Conservation (phyloP, 2,888 invertebrate genomes). For the Bibio marci region DNA sequence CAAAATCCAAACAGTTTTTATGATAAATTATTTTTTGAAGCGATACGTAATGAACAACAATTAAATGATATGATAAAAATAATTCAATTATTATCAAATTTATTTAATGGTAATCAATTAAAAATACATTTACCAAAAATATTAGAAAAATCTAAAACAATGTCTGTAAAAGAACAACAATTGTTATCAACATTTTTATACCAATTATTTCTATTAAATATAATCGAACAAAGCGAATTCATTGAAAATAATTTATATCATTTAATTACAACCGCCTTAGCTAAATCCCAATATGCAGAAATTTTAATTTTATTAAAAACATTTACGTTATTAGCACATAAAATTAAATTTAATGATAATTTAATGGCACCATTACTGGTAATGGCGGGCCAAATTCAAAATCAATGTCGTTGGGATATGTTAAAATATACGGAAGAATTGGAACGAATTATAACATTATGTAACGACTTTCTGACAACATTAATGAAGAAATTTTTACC, state of each 20-base stretch:
- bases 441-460: constrained; percentile 16
- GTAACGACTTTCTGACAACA: constrained; percentile 16
- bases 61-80: constrained; percentile 14
- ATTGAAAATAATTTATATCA: constrained; percentile 1
- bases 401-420: constrained; percentile 21
- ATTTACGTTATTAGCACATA: constrained; percentile 15
- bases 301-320: constrained; percentile 12
- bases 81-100: constrained; percentile 13
- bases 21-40: constrained; percentile 16
- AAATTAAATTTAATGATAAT: constrained; percentile 15
- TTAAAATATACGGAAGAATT: constrained; percentile 16
- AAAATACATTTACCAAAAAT: background rate
- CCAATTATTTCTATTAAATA: background rate
- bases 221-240: background rate
- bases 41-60: constrained; percentile 15
- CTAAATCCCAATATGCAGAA: background rate
- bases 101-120: constrained; percentile 11
- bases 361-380: constrained; percentile 19
- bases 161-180: background rate
- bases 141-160: background rate
- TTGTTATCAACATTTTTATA: background rate
- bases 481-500: constrained; percentile 18
- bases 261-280: background rate
- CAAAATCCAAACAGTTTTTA: constrained; percentile 17
- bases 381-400: constrained; percentile 19